These are phyloP conservation scores for Diplolepis rosae DNA, from an alignment of 2,888 invertebrate genomes.

Conservation along the genomic window DNA sequence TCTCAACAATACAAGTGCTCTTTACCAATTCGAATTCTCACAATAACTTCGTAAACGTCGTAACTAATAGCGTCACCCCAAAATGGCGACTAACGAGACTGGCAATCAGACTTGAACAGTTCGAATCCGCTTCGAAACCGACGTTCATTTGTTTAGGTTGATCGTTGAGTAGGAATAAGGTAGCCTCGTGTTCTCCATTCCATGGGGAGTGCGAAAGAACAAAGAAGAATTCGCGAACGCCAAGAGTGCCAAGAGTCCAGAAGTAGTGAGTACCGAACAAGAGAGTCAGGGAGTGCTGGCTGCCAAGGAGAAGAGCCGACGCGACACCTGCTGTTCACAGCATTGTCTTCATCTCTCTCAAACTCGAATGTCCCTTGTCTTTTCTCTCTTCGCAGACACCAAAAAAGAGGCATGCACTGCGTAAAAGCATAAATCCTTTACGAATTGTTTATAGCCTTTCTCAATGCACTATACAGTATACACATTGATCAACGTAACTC, in stretches of 20 bases:
- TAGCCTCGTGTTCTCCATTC: too few relatives aligned
- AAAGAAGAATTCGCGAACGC: conserved; percentile 57
- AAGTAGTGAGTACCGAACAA: conserved; percentile 7
- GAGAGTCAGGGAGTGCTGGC: conserved; percentile 33
- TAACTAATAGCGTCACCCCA: conserved; percentile 55
- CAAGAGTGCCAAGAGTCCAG: conserved; percentile 44
- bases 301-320: conserved; percentile 38
- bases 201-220: conserved; percentile 64
- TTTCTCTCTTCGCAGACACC: conserved; percentile 5
- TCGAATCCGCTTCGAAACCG: conserved; percentile 30
- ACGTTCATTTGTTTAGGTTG: conserved; percentile 62
- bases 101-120: conserved; percentile 38
- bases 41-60: conserved; percentile 37
- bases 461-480: too few relatives aligned
- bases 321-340: conserved; percentile 53
- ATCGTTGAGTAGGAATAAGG: too few relatives aligned
- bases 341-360: conserved; percentile 45
- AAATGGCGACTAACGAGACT: conserved; percentile 46
- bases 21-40: conserved; percentile 25
- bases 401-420: neutral
- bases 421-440: too few relatives aligned
- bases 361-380: conserved; percentile 32
- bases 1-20: too few relatives aligned
- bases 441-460: too few relatives aligned
- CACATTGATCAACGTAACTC: too few relatives aligned